Percentiles rank a stretch among this genome's conserved stretches.
Conservation (phyloP, 2,113 vertebrate species). For the Rafetus swinhoei region DNA sequence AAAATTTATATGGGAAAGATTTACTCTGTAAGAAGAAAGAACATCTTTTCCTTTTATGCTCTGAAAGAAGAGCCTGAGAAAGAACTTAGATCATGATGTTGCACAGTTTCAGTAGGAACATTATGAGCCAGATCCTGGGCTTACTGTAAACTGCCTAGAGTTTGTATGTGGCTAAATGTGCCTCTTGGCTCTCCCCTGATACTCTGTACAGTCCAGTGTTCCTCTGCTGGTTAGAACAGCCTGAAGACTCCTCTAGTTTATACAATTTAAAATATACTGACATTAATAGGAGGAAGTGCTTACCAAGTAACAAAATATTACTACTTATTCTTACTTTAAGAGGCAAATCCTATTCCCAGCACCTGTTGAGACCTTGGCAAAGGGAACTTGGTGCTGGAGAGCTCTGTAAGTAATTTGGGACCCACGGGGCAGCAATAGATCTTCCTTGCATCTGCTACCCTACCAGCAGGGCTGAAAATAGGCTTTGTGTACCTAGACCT, state of each 20-base stretch:
- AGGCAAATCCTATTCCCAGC: background rate
- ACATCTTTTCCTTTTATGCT: conserved; percentile 7
- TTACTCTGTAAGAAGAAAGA: background rate
- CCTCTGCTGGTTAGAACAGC: background rate
- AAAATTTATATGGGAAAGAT: background rate
- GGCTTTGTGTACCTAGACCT: background rate
- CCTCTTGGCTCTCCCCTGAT: background rate
- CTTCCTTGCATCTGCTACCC: background rate
- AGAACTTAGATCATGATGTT: background rate
- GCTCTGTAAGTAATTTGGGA: background rate
- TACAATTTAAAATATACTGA: background rate
- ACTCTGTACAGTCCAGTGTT: background rate
- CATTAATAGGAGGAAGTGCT: background rate
- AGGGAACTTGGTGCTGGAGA: background rate
- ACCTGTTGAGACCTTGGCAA: background rate
- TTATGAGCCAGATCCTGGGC: background rate
- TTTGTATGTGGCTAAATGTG: conserved; percentile 12
- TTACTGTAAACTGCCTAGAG: background rate
- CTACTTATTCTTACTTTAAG: background rate
- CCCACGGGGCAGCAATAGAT: background rate
- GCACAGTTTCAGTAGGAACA: background rate
- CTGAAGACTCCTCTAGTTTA: background rate
- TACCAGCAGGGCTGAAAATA: background rate
- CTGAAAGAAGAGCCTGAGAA: background rate
- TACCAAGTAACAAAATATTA: background rate